Base-by-base conservation (phyloP, 1,140 invertebrate genomes). In the Hycleus phaleratus region DNA sequence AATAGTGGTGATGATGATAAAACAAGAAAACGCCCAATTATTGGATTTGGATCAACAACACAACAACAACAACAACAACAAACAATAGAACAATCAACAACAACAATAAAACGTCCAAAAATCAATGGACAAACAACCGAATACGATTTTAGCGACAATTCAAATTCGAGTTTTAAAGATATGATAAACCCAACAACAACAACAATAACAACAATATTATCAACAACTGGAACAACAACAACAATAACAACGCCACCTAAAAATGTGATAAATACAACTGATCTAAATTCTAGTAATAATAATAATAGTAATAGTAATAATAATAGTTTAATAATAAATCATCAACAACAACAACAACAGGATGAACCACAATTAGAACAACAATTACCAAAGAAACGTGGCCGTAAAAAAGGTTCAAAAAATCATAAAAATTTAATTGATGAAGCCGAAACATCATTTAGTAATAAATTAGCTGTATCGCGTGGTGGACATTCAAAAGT, bases 391-490 rank as follows among this genome's bases (percentile, higher is more conserved):
- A 82, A 81, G 68, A 85, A 84, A 65, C 76, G 84, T 24, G 83
- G 84, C n/a, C 74, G 85, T 1, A 85, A 85, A 70, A 85, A 85
- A 71, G 84, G 83, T 49, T 84, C 83, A 18, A 85, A 83, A 63
- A 85, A 83, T 11, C 73, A 79, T 49, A 77, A 75, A 53, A 77
- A 77, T 63, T 60, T 74, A 6, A 47, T 75, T 4, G 70, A 76
- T 42, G 78, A 81, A 40, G 81, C 83, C 49, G 78, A 80, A 58
- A 76, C 67, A 7, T 69, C 66, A 0, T 73, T 85, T 38, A 83
- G 82, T 62, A 82, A 82, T 63, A 85, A 84, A 69, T 72, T 85
- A 59, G 82, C 81, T 38, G 80, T 81, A 61, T 79, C 82, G 42
- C 78, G 80, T 18, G 77, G 83, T 39, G 83, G 18, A 18, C 18